Evolutionary conservation across 1,140 invertebrate species (phyloP).

Genomic region (Apis cerana): DNA sequence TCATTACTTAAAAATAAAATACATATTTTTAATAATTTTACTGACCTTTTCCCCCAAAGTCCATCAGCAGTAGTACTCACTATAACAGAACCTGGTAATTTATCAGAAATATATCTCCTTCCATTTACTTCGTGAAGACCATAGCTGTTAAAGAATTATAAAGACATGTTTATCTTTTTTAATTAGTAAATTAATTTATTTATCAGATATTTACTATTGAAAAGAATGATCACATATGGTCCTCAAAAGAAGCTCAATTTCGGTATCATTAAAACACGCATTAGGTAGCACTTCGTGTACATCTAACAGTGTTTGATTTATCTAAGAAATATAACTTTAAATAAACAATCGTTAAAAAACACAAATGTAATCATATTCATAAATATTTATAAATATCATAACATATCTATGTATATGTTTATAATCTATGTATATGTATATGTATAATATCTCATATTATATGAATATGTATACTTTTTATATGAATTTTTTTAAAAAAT

Average conservation of each 20-base stretch:
- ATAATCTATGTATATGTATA: no score
- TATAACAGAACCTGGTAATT: constrained; percentile 62
- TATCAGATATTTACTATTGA: constrained; percentile 61
- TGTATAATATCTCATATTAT: no score
- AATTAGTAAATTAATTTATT: not conserved
- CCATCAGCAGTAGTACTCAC: constrained; percentile 67
- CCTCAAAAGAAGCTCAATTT: constrained; percentile 58
- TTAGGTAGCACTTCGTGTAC: constrained; percentile 61
- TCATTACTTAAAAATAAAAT: no score
- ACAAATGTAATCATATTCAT: no score
- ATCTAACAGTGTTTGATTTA: constrained; percentile 69
- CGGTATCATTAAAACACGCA: constrained; percentile 58
- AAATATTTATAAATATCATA: no score
- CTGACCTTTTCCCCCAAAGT: constrained; percentile 69
- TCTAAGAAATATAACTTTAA: constrained; percentile 54
- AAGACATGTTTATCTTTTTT: not conserved
- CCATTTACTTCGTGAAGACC: constrained; percentile 69
- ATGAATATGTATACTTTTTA: no score
- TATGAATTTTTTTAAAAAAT: no score
- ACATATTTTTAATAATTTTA: not conserved
- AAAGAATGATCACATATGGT: constrained; percentile 71
- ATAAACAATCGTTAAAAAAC: no score
- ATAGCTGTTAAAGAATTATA: constrained; percentile 55
- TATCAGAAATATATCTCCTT: constrained; percentile 65
- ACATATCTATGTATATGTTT: no score